A percentile compares a stretch with the other conserved stretches of the same genome.
These are phyloP conservation scores for Phasia obesa DNA, from an alignment of 2,888 invertebrate species.

Conservation along the genomic window DNA sequence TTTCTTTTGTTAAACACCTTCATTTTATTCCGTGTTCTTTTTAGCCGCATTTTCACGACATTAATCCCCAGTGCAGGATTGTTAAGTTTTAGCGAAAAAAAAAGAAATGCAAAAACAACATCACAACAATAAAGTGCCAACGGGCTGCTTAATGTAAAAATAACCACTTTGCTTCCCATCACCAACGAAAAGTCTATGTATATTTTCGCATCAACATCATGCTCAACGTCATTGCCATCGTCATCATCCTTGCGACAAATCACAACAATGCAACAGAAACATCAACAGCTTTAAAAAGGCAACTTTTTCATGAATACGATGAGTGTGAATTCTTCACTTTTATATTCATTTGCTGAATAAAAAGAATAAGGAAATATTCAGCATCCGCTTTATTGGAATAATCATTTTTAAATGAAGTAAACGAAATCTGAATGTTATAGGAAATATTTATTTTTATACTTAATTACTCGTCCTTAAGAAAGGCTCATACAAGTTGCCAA, in stretches of 20 bases:
- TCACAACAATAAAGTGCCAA: conserved; percentile 69
- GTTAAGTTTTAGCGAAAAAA: conserved; percentile 52
- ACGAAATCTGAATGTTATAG: no score
- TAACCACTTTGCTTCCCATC: conserved; percentile 66
- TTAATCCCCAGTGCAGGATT: conserved; percentile 65
- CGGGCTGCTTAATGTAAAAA: conserved; percentile 69
- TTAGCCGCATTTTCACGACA: conserved; percentile 49
- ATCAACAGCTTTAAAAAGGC: conserved; percentile 43
- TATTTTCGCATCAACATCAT: conserved; percentile 9
- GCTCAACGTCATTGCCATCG: conserved; percentile 30
- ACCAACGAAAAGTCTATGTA: conserved; percentile 27
- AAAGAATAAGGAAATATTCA: neutral
- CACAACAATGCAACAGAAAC: conserved; percentile 57
- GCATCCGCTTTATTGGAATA: neutral
- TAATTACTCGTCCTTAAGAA: no score
- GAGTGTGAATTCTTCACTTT: conserved; percentile 81
- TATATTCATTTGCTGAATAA: conserved; percentile 70
- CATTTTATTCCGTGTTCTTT: conserved; percentile 17
- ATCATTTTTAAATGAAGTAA: neutral
- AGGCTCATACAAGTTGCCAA: no score
- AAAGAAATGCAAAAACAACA: neutral
- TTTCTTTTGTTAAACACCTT: conserved; percentile 63
- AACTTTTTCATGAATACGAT: conserved; percentile 65
- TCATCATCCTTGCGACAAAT: conserved; percentile 53
- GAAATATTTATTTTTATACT: no score